Percentiles rank a stretch among this genome's conserved stretches.
Evolutionary conservation across 1,140 invertebrate genomes (phyloP).

Genomic region (Globodera ellingtonae): DNA sequence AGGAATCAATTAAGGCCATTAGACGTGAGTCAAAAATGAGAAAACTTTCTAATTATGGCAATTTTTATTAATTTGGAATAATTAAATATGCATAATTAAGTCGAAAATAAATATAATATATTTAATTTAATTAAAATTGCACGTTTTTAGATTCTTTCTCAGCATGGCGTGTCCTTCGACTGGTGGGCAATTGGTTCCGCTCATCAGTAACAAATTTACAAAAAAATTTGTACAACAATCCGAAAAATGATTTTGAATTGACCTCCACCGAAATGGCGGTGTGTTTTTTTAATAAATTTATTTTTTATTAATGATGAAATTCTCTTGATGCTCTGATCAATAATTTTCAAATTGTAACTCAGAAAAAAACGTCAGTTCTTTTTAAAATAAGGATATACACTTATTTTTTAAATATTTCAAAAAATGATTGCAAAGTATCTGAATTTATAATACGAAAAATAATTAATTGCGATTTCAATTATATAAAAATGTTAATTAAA

Average conservation of each 20-base stretch:
- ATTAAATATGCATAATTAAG: no score
- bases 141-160: slow-evolving; percentile 50
- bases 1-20: no score
- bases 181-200: slow-evolving; percentile 78
- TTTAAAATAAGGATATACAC: no score
- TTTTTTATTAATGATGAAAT: not conserved
- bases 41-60: no score
- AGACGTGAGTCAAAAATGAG: no score
- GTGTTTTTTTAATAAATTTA: not conserved
- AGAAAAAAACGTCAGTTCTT: no score
- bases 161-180: slow-evolving; percentile 60
- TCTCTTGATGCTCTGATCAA: not conserved
- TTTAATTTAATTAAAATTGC: not conserved
- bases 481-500: not conserved
- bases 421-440: no score
- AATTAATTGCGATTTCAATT: not conserved
- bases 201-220: slow-evolving; percentile 82
- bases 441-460: not conserved
- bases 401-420: no score
- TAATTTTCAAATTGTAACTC: no score
- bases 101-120: not conserved
- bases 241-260: slow-evolving; percentile 94
- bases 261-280: slow-evolving; percentile 70
- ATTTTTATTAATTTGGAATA: no score
- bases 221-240: slow-evolving; percentile 96